Evolutionary conservation across 2,113 vertebrate genomes (phyloP).

Genomic region (Colaptes auratus): DNA sequence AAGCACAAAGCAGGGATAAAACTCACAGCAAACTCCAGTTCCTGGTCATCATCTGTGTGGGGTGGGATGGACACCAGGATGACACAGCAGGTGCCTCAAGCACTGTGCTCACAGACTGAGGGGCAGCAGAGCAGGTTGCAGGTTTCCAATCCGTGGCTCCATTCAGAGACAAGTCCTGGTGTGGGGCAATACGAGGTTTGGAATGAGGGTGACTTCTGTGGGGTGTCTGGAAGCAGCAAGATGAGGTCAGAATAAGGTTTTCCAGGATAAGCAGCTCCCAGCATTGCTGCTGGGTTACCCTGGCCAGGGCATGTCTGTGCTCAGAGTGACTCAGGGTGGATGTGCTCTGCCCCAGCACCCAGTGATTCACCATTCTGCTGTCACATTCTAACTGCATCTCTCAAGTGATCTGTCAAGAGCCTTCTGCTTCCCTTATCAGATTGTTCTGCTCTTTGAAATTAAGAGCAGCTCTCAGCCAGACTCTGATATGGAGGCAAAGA

Average conservation of each 20-base stretch:
- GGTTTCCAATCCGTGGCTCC: neutral
- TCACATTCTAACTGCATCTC: neutral
- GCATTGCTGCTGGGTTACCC: accelerated
- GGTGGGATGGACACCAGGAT: neutral
- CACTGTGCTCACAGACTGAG: too few species aligned
- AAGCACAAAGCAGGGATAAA: neutral
- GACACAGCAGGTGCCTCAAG: neutral
- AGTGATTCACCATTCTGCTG: neutral
- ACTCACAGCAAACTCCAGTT: neutral
- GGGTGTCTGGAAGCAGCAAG: neutral
- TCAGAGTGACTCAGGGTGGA: accelerated
- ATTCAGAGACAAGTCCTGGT: neutral
- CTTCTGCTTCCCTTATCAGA: neutral
- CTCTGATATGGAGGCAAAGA: neutral
- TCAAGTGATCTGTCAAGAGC: neutral
- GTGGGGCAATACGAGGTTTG: accelerated
- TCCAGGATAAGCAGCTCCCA: neutral
- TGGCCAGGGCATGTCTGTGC: accelerated
- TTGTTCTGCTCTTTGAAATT: neutral
- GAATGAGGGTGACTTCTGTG: neutral
- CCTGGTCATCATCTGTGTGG: accelerated
- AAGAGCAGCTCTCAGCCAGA: neutral
- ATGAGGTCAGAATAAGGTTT: neutral
- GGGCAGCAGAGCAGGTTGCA: neutral
- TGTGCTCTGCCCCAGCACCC: too few species aligned